phyloP scores from a whole-genome alignment of 2,113 vertebrate species.

The Apistogramma diplotaenia region DNA sequence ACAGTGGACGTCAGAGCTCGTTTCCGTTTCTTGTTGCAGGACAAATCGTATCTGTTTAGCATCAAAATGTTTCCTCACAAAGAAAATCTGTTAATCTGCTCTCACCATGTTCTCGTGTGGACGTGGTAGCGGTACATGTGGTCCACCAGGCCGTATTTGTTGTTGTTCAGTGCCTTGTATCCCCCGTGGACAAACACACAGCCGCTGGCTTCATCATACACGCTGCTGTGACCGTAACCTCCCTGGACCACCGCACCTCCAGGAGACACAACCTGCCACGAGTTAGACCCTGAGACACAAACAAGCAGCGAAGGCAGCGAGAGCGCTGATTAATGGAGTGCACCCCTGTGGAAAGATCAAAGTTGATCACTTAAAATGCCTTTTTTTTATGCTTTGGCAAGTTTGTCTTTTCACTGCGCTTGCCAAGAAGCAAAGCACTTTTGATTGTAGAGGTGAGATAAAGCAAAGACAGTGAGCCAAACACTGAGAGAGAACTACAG shows the following conservation, averaged over 20 bases:
- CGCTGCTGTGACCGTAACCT: constrained; percentile 90
- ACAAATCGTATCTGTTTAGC: background rate
- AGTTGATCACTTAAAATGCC: constrained; percentile 12
- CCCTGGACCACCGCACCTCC: constrained; percentile 87
- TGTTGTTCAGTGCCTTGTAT: constrained; percentile 88
- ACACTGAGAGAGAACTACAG: background rate
- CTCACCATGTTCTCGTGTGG: constrained; percentile 84
- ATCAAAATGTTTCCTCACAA: background rate
- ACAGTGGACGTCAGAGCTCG: background rate
- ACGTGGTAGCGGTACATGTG: constrained; percentile 87
- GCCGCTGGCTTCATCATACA: constrained; percentile 79
- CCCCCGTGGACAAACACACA: constrained; percentile 87
- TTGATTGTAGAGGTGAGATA: constrained; percentile 25
- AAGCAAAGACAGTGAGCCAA: background rate
- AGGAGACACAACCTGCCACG: constrained; percentile 81
- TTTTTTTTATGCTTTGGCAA: constrained; percentile 20
- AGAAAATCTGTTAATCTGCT: background rate
- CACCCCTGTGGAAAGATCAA: background rate
- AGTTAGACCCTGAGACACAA: constrained; percentile 76
- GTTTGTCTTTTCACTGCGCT: background rate
- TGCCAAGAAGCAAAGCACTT: constrained; percentile 33
- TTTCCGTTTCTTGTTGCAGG: background rate
- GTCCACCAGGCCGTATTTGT: constrained; percentile 89
- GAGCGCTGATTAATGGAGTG: background rate
- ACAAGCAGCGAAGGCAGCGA: background rate